Evolutionary conservation across 2,888 invertebrate genomes (phyloP), one percentile per base, ranked within the genome.

Genomic region (Xylophagus ater): DNA sequence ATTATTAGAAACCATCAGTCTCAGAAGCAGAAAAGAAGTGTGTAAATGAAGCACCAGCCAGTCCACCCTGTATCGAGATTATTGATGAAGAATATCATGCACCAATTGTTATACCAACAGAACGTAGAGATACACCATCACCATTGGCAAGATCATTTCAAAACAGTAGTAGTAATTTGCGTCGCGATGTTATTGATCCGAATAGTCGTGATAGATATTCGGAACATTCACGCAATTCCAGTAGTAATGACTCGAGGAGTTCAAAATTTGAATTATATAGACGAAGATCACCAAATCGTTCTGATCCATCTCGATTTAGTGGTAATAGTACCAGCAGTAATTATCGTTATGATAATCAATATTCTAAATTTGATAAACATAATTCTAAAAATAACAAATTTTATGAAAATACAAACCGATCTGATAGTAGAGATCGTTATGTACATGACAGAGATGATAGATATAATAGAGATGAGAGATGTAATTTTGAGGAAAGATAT

Each of bases 81-180:
- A 17, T 8, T 9, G 34, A 34, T 23, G 9, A 20, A 30, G 26
- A 35, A 18, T 26, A 19, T 17, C 37, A 34, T 28, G 18, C 40
- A 18, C 43, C 43, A 7, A 43, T 46, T 19, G 40, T 37, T 14
- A 46, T 46, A 20, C 43, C 46, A 12, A 46, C 40, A 4, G 46
- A 46, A 33, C 17, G 46, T 9, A 28, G 29, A 26, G 29, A 28
- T 14, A 24, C 46, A 6, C 40, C 41, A n/a, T 23, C 28, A 21
- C 24, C 17, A 10, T 20, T 19, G n/a, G 15, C 15, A 21, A n/a
- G 3, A 12, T 10, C 4, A n/a, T 9, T 17, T 7, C 4, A 28
- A 9, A 9, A 4, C 5, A 29, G 25, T 20, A 5, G n/a, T 6
- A 13, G 4, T 10, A 19, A 14, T 9, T n/a, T 5, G 7, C 20